Percentiles rank a stretch among this genome's conserved stretches.
These are phyloP conservation scores for Saccostrea glomerata DNA, from an alignment of 1,140 invertebrate genomes.

Conservation along the genomic window DNA sequence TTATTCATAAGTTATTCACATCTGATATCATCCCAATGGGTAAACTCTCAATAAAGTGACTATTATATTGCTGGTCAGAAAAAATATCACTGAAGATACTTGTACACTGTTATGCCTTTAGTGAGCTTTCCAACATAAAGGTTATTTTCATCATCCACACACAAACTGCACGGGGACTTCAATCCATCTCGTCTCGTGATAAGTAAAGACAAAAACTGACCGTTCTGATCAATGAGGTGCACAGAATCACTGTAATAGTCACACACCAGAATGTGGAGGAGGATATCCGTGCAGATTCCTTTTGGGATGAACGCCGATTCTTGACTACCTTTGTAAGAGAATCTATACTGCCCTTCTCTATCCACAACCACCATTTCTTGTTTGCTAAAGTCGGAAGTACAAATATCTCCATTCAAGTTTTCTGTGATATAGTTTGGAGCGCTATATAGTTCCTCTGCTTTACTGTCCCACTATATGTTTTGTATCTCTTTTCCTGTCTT, in stretches of 20 bases:
- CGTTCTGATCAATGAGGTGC: not conserved
- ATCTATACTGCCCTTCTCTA: not conserved
- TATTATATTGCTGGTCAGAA: no score
- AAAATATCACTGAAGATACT: no score
- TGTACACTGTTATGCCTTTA: no score
- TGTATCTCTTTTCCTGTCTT: not conserved
- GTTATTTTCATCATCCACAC: no score
- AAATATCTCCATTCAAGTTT: not conserved
- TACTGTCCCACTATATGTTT: not conserved
- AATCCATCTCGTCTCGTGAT: not conserved
- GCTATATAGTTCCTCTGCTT: not conserved
- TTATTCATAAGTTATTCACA: no score
- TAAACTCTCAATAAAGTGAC: no score
- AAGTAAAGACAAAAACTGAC: not conserved
- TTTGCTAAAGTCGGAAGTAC: not conserved
- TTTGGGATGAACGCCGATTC: not conserved
- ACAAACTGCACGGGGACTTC: not conserved
- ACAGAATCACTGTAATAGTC: not conserved
- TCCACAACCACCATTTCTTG: not conserved
- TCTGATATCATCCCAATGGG: no score
- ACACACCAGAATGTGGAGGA: not conserved
- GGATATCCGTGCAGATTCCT: not conserved
- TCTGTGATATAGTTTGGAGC: not conserved
- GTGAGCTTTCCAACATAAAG: no score
- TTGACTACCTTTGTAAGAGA: not conserved